Conservation (phyloP, 2,797 vertebrate species). For the Cephalopachus bancanus region DNA sequence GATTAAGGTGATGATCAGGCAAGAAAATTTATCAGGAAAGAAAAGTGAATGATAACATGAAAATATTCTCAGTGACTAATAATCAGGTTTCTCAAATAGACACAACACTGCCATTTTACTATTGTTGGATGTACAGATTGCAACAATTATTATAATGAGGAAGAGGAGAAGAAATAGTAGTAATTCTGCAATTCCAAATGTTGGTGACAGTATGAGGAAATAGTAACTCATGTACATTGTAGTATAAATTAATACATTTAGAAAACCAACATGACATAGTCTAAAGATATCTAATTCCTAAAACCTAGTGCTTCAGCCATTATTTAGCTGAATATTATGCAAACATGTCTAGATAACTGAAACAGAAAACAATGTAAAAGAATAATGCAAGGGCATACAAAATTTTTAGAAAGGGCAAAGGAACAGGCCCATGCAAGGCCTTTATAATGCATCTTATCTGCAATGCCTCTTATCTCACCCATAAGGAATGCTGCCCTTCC, state of each 20-base stretch:
- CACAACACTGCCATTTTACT: neutral
- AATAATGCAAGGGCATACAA: neutral
- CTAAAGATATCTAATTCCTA: neutral
- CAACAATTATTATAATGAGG: neutral
- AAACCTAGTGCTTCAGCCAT: neutral
- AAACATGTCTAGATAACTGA: neutral
- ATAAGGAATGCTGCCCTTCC: no score
- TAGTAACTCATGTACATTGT: neutral
- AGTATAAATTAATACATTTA: neutral
- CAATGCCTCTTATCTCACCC: neutral
- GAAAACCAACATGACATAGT: neutral
- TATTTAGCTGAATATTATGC: neutral
- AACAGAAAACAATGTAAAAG: neutral
- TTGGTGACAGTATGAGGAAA: neutral
- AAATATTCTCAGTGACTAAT: neutral
- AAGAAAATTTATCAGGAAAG: constrained; percentile 29
- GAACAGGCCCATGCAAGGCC: accelerated
- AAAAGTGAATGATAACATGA: neutral
- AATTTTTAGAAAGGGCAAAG: neutral
- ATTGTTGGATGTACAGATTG: neutral
- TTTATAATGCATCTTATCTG: neutral
- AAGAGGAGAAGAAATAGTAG: neutral
- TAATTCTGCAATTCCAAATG: neutral
- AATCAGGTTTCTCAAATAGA: neutral
- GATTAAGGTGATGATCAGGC: neutral